Percentiles rank a stretch among this genome's conserved stretches.
These are phyloP conservation scores for Yasuhikotakia modesta DNA, from an alignment of 2,797 vertebrate genomes.

Conservation along the genomic window DNA sequence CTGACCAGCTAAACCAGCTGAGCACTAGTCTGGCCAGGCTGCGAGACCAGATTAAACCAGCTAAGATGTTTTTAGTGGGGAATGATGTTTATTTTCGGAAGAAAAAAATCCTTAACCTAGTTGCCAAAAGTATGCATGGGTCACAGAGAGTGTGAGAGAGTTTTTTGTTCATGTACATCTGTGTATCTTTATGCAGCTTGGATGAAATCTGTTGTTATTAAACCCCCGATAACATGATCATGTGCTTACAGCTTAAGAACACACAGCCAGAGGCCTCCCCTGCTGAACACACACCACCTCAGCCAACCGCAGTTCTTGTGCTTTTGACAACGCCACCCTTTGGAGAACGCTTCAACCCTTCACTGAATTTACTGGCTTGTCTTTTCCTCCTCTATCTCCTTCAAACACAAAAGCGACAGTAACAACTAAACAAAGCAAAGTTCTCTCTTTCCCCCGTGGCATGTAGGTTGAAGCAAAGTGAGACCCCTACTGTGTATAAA, in stretches of 20 bases:
- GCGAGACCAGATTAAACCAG: not conserved
- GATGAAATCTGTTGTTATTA: constrained; percentile 29
- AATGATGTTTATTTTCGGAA: not conserved
- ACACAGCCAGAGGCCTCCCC: constrained; percentile 36
- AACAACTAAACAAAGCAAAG: constrained; percentile 45
- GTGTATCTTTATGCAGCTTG: not conserved
- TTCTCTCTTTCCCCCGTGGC: constrained; percentile 38
- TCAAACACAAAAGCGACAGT: constrained; percentile 38
- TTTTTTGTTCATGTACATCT: not conserved
- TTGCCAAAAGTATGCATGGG: not conserved
- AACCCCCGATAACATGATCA: constrained; percentile 13
- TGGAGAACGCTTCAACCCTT: constrained; percentile 25
- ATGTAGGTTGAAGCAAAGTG: constrained; percentile 49
- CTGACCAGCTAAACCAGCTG: not conserved
- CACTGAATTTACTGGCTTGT: constrained; percentile 26
- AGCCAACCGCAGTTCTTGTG: not conserved
- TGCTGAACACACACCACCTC: constrained; percentile 29
- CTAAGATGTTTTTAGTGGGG: not conserved
- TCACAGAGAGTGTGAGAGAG: not conserved
- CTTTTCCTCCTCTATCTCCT: constrained; percentile 36
- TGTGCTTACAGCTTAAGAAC: constrained; percentile 38
- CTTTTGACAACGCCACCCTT: constrained; percentile 26
- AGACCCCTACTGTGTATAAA: constrained; percentile 49
- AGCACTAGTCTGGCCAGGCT: not conserved
- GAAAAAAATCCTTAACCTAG: constrained; percentile 2